Base-by-base conservation (phyloP, 1,140 invertebrate genomes). In the Pogonomyrmex barbatus region DNA sequence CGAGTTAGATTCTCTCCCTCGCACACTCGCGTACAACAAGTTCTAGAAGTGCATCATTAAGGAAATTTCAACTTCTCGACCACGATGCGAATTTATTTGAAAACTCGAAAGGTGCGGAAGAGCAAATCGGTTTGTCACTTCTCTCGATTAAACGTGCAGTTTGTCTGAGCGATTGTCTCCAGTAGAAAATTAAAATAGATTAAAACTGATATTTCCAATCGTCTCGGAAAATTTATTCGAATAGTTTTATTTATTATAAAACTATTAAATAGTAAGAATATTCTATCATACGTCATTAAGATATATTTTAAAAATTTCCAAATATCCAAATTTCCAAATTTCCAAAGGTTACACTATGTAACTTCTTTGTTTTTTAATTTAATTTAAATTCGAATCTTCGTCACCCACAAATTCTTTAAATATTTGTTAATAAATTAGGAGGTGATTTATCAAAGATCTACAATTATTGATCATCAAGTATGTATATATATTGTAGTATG, bases 21-120 rank as follows among this genome's bases (percentile, higher is more conserved):
- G n/a, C 47, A 65, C 47, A 8, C 47, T 39, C 62, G 33, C 62
- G 33, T 33, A 79, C 62, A 76, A 76, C 73, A 65, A 79, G 60
- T 79, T 79, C 33, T 33, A 65, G 60, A 65, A 79, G 76, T 67
- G 76, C 76, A 60, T 79, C 76, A 79, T 79, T 79, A 79, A 79
- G 76, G 76, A 79, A 79, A 79, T 79, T 79, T 10, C 60, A 67
- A 65, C 47, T 67, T 79, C 76, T 79, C 47, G 62, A 65, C 45
- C 45, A 58, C 60, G 33, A 12, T 79, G 45, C 76, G 14, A 5
- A 17, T 63, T 17, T 65, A 79, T 79, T 54, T 63, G 24, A 58
- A 30, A 5, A 62, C 33, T 36, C 9, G 6, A 63, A 50, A 6
- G 47, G 45, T 39, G n/a, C 30, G 33, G 45, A 14, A 52, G 24